These are phyloP conservation scores for Chaetura pelagica DNA, from an alignment of 2,113 vertebrate species.

Conservation along the genomic window DNA sequence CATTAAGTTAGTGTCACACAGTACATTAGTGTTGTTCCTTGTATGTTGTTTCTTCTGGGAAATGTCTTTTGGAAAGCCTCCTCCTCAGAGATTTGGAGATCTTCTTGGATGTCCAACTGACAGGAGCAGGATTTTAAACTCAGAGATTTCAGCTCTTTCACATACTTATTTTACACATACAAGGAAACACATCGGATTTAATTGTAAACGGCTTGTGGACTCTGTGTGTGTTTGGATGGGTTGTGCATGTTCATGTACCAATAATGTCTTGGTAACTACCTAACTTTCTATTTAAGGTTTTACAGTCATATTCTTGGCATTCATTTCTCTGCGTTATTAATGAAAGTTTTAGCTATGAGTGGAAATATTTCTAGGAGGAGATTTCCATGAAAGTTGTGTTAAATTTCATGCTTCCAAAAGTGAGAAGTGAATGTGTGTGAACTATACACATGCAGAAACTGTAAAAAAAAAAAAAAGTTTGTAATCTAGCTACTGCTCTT, in stretches of 20 bases:
- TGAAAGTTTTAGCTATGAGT: not conserved
- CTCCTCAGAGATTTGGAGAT: not conserved
- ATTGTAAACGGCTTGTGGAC: not conserved
- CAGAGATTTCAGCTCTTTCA: not conserved
- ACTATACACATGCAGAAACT: not conserved
- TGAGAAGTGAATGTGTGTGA: not conserved
- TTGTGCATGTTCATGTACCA: not conserved
- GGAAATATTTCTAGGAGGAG: not conserved
- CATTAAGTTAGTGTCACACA: not conserved
- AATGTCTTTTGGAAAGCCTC: not conserved
- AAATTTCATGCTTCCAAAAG: not conserved
- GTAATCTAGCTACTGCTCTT: not conserved
- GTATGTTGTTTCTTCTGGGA: not conserved
- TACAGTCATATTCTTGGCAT: not conserved
- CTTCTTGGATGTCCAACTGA: not conserved
- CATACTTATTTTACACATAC: not conserved
- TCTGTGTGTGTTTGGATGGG: not conserved
- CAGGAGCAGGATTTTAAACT: conserved; percentile 1
- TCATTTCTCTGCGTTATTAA: not conserved
- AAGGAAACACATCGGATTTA: not conserved
- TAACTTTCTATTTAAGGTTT: not conserved
- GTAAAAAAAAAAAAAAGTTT: not conserved
- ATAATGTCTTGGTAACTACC: not conserved
- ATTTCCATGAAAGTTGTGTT: not conserved
- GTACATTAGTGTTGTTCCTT: not conserved